A percentile compares a stretch with the other conserved stretches of the same genome.
Evolutionary conservation across 2,797 vertebrate species (phyloP).

Genomic region (Crotalus adamanteus): DNA sequence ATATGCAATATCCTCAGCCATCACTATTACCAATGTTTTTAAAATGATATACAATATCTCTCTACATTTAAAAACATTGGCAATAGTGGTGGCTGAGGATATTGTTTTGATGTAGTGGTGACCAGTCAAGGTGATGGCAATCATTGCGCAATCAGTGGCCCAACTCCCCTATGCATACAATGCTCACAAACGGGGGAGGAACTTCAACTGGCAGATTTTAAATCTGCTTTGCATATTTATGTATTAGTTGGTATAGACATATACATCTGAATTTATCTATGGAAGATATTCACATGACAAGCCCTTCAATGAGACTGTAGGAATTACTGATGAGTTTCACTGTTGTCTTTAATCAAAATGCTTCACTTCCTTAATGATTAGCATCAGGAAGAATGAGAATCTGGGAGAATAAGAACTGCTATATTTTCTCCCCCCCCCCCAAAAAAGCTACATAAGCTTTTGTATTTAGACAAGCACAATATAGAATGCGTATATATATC

Average conservation of each 20-base stretch:
- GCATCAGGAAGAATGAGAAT: slow-evolving; percentile 24
- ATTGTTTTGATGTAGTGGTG: neutral
- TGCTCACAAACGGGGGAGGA: neutral
- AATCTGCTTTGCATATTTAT: neutral
- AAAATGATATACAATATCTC: neutral
- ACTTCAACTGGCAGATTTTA: neutral
- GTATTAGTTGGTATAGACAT: neutral
- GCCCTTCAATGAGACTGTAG: neutral
- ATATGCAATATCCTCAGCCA: neutral
- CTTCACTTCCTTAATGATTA: slow-evolving; percentile 5
- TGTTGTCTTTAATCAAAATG: neutral
- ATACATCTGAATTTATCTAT: neutral
- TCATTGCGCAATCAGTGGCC: neutral
- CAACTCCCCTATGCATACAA: neutral
- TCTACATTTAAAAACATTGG: neutral
- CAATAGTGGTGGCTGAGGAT: neutral
- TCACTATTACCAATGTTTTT: no score
- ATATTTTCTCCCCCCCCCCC: neutral
- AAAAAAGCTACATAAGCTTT: neutral
- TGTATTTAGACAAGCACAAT: neutral
- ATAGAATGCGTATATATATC: neutral
- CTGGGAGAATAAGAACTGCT: neutral
- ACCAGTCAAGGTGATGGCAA: neutral
- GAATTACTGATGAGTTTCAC: neutral
- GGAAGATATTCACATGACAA: neutral